Evolutionary conservation across 2,113 vertebrate genomes (phyloP).

Genomic region (Pterophyllum scalare): DNA sequence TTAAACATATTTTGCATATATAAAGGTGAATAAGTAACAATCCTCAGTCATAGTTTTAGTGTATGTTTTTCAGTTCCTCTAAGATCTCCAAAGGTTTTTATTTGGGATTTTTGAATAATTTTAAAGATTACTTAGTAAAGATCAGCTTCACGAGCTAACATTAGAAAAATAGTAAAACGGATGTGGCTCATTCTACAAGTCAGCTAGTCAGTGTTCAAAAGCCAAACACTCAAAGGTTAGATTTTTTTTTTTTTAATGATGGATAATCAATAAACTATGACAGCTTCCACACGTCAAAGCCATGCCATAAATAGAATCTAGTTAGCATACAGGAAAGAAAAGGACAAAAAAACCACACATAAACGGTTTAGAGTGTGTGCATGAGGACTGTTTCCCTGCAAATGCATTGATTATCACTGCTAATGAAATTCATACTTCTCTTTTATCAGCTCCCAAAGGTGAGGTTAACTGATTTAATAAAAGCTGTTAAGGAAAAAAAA

Average conservation of each 20-base stretch:
- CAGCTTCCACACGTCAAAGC: not conserved
- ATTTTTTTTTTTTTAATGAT: not conserved
- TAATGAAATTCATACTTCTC: not conserved
- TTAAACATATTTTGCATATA: no score
- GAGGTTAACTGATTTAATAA: not conserved
- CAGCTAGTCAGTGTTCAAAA: not conserved
- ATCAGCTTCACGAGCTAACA: not conserved
- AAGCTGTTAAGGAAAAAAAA: not conserved
- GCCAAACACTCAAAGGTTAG: not conserved
- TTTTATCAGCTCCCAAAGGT: slow-evolving; percentile 19
- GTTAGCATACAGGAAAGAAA: not conserved
- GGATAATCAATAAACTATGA: not conserved
- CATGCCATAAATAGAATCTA: not conserved
- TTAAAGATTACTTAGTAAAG: not conserved
- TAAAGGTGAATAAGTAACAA: no score
- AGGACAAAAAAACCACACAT: no score
- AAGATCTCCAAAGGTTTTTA: not conserved
- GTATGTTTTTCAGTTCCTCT: no score
- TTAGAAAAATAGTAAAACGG: not conserved
- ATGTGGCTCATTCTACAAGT: not conserved
- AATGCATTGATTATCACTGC: not conserved
- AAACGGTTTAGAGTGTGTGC: no score
- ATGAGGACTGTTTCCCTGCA: not conserved
- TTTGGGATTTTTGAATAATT: no score
- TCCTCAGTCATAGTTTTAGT: no score